Evolutionary conservation across 2,888 invertebrate genomes (phyloP).

Genomic region (Cantharis flavilabris): DNA sequence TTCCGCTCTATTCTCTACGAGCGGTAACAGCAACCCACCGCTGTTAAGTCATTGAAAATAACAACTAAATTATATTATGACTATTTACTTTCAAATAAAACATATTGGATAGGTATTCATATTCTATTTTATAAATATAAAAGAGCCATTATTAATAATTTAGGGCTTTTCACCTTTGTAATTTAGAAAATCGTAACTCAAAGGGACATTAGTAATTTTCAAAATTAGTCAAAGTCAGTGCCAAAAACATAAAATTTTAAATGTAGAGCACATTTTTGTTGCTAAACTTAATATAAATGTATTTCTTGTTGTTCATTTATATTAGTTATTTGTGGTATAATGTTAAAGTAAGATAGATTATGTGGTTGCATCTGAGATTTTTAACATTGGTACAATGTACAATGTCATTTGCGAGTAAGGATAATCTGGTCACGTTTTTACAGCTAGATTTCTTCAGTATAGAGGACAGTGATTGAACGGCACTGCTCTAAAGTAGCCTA

Average conservation of each 20-base stretch:
- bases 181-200: conserved; percentile 13
- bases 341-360: background rate
- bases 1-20: background rate
- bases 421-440: conserved; percentile 41
- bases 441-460: conserved; percentile 37
- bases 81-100: no score
- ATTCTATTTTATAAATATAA: no score
- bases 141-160: no score
- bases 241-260: background rate
- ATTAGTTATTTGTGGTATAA: background rate
- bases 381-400: conserved; percentile 7
- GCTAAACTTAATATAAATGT: background rate
- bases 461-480: conserved; percentile 51
- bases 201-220: conserved; percentile 4
- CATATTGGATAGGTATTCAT: no score
- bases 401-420: conserved; percentile 33
- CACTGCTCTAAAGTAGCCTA: conserved; percentile 45
- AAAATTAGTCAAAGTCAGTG: background rate
- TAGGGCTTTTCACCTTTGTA: conserved; percentile 30
- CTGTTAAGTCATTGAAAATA: background rate
- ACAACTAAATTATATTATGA: background rate
- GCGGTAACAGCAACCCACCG: background rate
- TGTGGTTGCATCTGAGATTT: conserved; percentile 4
- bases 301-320: background rate
- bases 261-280: background rate